These are phyloP conservation scores for Oncorhynchus tshawytscha DNA, from an alignment of 2,113 vertebrate species.

Conservation along the genomic window DNA sequence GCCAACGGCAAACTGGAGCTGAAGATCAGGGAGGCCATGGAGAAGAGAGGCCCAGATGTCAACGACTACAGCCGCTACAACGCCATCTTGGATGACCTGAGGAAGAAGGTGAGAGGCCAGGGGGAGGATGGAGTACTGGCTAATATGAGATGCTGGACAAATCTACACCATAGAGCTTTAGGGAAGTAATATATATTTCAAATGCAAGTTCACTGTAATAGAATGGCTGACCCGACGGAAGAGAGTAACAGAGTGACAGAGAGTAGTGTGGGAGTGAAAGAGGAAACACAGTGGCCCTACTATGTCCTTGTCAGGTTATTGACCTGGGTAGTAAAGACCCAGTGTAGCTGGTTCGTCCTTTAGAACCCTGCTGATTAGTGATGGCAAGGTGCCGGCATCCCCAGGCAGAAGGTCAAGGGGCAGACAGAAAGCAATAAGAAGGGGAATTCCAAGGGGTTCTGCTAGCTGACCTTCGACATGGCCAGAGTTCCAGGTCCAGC, in stretches of 20 bases:
- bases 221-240: no score
- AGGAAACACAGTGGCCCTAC: background rate
- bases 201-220: background rate
- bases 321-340: background rate
- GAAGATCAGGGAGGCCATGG: conserved; percentile 77
- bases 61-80: conserved; percentile 79
- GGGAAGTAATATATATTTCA: background rate
- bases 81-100: conserved; percentile 71
- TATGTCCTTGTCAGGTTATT: background rate
- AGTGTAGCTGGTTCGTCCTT: background rate
- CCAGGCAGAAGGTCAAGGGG: conserved; percentile 13
- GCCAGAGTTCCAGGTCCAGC: background rate
- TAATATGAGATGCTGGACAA: background rate
- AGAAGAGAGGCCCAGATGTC: conserved; percentile 74
- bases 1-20: conserved; percentile 76
- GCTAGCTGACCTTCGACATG: background rate
- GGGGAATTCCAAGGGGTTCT: conserved; percentile 46
- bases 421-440: conserved; percentile 48
- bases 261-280: conserved; percentile 48
- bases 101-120: conserved; percentile 71
- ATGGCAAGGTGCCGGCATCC: background rate
- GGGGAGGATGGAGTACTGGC: background rate
- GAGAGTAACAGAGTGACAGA: background rate
- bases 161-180: background rate
- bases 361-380: background rate